Conservation (phyloP, 2,113 vertebrate species). For the Bubo blakistoni region DNA sequence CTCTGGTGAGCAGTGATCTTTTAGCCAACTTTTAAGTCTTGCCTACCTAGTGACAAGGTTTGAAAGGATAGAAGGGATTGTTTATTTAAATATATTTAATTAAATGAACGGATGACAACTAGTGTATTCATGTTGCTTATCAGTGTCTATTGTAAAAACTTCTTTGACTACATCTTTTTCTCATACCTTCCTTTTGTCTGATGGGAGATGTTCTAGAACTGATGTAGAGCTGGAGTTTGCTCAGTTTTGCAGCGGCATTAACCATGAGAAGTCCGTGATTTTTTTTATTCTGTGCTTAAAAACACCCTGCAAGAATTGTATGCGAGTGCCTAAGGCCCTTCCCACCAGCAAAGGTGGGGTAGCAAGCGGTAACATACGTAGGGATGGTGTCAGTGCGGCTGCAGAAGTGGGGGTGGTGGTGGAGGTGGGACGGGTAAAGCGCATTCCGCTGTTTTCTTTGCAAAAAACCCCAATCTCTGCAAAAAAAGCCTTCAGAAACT, state of each 20-base stretch:
- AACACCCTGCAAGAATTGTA: not conserved
- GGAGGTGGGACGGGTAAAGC: not conserved
- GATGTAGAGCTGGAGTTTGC: not conserved
- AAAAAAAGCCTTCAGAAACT: not conserved
- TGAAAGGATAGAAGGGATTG: too few relatives aligned
- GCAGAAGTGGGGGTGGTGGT: not conserved
- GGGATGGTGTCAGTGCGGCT: not conserved
- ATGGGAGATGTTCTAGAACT: not conserved
- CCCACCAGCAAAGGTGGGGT: too few relatives aligned
- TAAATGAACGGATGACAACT: not conserved
- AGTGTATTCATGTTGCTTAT: too few relatives aligned
- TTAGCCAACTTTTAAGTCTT: too few relatives aligned
- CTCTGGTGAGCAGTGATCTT: not conserved
- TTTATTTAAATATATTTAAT: too few relatives aligned
- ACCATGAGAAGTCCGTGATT: rapidly evolving
- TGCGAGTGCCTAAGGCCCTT: not conserved
- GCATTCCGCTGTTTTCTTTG: not conserved
- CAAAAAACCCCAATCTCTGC: not conserved
- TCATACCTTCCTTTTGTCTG: not conserved
- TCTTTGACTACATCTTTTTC: not conserved
- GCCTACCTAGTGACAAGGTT: not conserved
- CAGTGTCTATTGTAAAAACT: not conserved
- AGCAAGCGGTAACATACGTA: rapidly evolving
- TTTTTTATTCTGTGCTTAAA: not conserved
- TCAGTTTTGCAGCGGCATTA: not conserved